These are phyloP conservation scores for Heliothis subflexa DNA, from an alignment of 1,140 invertebrate genomes.

Conservation along the genomic window DNA sequence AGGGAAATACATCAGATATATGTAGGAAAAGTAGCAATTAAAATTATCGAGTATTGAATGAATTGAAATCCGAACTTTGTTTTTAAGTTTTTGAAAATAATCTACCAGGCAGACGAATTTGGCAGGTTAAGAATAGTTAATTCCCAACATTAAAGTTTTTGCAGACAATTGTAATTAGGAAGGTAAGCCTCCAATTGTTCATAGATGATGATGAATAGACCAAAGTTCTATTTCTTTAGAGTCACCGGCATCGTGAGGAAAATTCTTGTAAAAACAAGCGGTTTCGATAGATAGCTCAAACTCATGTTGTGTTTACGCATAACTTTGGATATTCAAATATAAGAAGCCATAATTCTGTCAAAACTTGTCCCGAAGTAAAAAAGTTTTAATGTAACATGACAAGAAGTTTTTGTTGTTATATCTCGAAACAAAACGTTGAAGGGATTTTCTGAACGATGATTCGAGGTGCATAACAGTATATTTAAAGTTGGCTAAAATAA, in stretches of 20 bases:
- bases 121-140: no score
- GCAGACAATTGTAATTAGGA: no score
- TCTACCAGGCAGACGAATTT: no score
- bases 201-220: no score
- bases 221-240: no score
- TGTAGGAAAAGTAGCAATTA: background rate
- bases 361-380: conserved; percentile 29
- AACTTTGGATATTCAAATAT: background rate
- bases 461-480: background rate
- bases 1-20: background rate
- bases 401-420: conserved; percentile 6
- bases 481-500: no score
- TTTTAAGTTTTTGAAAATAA: background rate
- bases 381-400: conserved; percentile 39
- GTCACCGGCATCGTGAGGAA: no score
- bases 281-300: background rate
- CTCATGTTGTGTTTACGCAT: background rate
- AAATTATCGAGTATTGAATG: background rate
- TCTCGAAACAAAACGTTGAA: conserved; percentile 9
- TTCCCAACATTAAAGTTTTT: no score
- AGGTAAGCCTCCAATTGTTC: no score
- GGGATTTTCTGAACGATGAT: background rate
- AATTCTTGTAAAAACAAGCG: no score
- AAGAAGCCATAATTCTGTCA: background rate
- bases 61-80: background rate